phyloP scores from a whole-genome alignment of 2,888 invertebrate genomes.

The Clostera curtula region DNA sequence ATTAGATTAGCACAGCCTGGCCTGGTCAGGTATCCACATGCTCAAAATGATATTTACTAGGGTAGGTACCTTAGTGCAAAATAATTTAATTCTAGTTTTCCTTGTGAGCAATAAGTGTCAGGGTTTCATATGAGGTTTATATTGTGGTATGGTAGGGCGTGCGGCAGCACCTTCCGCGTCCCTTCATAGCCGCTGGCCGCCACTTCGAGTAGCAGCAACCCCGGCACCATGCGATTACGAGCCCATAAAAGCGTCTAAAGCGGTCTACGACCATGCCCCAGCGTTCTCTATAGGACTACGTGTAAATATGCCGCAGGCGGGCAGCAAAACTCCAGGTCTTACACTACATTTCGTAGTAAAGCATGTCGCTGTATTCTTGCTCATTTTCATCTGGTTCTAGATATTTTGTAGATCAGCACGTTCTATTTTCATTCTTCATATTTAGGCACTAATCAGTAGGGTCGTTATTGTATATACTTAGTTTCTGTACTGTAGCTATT shows the following conservation, averaged over 20 bases:
- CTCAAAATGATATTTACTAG: too few species aligned
- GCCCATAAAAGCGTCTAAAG: conserved; percentile 80
- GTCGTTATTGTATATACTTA: too few species aligned
- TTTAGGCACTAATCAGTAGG: too few species aligned
- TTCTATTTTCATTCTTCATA: too few species aligned
- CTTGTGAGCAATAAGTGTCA: too few species aligned
- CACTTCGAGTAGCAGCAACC: conserved; percentile 78
- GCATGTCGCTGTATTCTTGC: conserved; percentile 10
- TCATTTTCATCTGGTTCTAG: conserved; percentile 3
- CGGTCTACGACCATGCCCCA: conserved; percentile 70
- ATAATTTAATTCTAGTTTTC: too few species aligned
- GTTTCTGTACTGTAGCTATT: too few species aligned
- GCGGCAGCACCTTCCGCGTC: conserved; percentile 86
- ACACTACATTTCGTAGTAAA: conserved; percentile 8
- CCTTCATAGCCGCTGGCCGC: conserved; percentile 86
- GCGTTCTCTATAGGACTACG: conserved; percentile 78
- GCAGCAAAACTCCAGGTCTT: conserved; percentile 72
- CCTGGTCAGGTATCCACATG: too few species aligned
- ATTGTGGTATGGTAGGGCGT: conserved; percentile 54
- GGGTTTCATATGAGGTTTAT: neutral
- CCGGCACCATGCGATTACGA: conserved; percentile 95
- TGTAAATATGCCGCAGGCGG: conserved; percentile 59
- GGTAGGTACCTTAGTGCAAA: too few species aligned
- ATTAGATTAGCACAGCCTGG: too few species aligned
- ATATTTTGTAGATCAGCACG: neutral